Base-by-base conservation (phyloP, 2,888 invertebrate genomes). In the Exephanes ischioxanthus region DNA sequence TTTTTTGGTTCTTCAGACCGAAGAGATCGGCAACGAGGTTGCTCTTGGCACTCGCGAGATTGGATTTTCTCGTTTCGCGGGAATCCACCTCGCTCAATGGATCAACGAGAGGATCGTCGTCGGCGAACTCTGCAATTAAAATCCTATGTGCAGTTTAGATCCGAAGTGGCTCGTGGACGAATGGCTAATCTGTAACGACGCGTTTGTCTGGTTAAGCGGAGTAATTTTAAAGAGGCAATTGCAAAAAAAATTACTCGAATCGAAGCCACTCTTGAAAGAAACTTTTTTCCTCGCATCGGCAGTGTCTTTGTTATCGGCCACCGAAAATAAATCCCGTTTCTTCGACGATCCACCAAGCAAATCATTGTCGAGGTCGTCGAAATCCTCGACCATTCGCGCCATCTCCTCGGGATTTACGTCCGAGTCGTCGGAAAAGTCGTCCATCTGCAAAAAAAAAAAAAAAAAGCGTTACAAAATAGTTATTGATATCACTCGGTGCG, bases 301-400 rank as follows among this genome's bases (percentile, higher is more conserved):
- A n/a, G 19, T 82, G 53, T 84, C 84, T 71, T 79, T 87, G 1
- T 58, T 41, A 2, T 58, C 26, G 14, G n/a, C 30, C 3, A 16
- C 84, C n/a, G 77, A 58, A 66, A 79, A 67, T 58, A 86, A 73
- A 58, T 88, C 87, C 67, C 84, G 72, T 73, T 85, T 90, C 26
- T 86, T 89, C 48, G 86, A 83, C 9, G 84, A 83, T 66, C 88
- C 88, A 68, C 87, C 88, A 63, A 92, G 88, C 73, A 92, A 86
- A 73, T 89, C 87, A 84, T 89, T 88, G 30, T 93, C 93, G 53
- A 92, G 86, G 37, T 91, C 91, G 33, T 92, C 91, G 76, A 92
- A 86, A 53, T 91, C 89, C 45, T 90, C 91, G 67, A 91, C 86
- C 70, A 88, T 86, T 53, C 86, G 85, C 5, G 85, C 80, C 77